Evolutionary conservation across 2,888 invertebrate species (phyloP), one percentile per base, ranked within the genome.

Genomic region (Melanargia galathea): DNA sequence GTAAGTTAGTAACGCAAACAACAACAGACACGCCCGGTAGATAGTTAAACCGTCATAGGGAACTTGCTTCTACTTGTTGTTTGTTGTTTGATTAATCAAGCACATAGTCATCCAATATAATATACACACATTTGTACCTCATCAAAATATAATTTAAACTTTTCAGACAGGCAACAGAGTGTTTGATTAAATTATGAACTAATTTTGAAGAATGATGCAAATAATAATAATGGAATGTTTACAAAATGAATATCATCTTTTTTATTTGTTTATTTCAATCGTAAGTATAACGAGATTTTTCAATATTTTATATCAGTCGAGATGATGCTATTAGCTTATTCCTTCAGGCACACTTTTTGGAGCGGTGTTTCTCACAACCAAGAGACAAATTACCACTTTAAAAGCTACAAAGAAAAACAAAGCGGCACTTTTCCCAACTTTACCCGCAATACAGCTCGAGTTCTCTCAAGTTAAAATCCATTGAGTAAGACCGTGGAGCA

Each of bases 391-490:
- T 52, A 52, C 52, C 52, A 52, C 52, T 35, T 52, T 22, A 20
- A 35, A 13, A 35, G 35, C 51, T 10, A 51, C 52, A 52, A 52
- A 52, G 35, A 52, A 52, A 49, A 52, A 61, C 46, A 26, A 52
- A 60, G 45, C 20, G 55, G 46, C 26, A 55, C 26, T 35, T 13
- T 30, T 45, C 18, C 24, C 33, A 55, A 61, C 46, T 48, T 55
- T 26, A 18, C 20, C 45, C 56, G 10, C 38, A 57, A 57, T 43
- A 45, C 13, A 13, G 56, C 38, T 38, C 22, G 30, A 61, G 26
- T 51, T 38, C 18, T 35, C 52, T 30, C 10, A 18, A 62, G 46
- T 61, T 62, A 40, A 58, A 64, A 64, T 64, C 57, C 46, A 24
- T n/a, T n/a, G n/a, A n/a, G n/a, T n/a, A n/a, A n/a, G n/a, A n/a